phyloP scores from a whole-genome alignment of 2,797 vertebrate genomes.

The Catharus ustulatus region DNA sequence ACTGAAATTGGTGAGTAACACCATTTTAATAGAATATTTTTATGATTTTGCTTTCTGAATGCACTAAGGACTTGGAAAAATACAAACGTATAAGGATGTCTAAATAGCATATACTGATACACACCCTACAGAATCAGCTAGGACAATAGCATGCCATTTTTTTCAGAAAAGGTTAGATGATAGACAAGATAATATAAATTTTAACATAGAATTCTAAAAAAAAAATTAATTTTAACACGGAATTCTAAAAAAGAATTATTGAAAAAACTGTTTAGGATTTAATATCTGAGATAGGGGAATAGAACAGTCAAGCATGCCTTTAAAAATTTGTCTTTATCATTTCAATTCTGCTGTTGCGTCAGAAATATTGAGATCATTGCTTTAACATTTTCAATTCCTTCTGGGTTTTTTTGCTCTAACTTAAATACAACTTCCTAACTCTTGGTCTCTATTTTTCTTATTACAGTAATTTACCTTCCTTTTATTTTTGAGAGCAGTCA shows the following conservation, averaged over 20 bases:
- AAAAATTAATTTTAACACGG: neutral
- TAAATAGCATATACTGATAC: neutral
- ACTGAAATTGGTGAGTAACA: neutral
- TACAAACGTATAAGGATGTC: neutral
- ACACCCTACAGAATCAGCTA: neutral
- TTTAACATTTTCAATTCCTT: neutral
- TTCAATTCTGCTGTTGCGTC: neutral
- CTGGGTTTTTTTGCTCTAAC: neutral
- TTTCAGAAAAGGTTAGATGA: neutral
- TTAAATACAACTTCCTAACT: neutral
- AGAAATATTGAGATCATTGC: neutral
- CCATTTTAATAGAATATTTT: neutral
- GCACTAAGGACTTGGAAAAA: neutral
- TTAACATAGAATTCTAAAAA: neutral
- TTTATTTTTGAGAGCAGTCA: neutral
- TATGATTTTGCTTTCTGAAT: neutral
- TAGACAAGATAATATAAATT: neutral
- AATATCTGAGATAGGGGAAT: neutral
- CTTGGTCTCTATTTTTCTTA: neutral
- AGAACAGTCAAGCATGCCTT: neutral
- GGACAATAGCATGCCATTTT: neutral
- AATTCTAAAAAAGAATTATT: neutral
- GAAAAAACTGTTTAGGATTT: neutral
- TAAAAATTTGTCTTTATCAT: neutral
- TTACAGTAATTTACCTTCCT: neutral